These are phyloP conservation scores for Rhinoraja longicauda DNA, from an alignment of 2,797 vertebrate genomes.

Conservation along the genomic window DNA sequence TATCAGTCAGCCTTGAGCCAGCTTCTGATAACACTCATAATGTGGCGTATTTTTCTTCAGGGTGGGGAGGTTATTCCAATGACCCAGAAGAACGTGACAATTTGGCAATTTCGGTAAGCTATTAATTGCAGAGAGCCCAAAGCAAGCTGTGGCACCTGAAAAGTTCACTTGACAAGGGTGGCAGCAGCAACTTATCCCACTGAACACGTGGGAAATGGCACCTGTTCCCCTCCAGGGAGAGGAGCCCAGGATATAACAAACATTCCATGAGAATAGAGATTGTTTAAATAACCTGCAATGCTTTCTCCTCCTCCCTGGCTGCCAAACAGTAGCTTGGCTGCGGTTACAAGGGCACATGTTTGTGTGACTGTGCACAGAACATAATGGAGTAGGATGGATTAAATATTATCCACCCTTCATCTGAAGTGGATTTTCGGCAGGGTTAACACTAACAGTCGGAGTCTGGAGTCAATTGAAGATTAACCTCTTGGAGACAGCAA, in stretches of 20 bases:
- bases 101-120: background rate
- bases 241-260: background rate
- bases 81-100: background rate
- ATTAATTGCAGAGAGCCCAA: background rate
- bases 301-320: background rate
- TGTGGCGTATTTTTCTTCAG: conserved; percentile 2
- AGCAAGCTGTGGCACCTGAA: background rate
- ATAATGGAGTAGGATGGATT: background rate
- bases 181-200: background rate
- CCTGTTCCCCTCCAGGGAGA: background rate
- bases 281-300: background rate
- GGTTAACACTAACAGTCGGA: background rate
- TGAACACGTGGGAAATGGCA: background rate
- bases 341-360: background rate
- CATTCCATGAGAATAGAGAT: background rate
- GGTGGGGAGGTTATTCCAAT: background rate
- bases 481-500: background rate
- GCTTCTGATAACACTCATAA: background rate
- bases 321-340: background rate
- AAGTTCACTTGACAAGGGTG: conserved; percentile 5
- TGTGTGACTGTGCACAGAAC: background rate
- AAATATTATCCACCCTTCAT: background rate
- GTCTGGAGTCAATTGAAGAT: background rate
- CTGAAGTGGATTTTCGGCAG: background rate
- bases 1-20: background rate